phyloP scores from a whole-genome alignment of 2,113 vertebrate species.

The Oplegnathus fasciatus region DNA sequence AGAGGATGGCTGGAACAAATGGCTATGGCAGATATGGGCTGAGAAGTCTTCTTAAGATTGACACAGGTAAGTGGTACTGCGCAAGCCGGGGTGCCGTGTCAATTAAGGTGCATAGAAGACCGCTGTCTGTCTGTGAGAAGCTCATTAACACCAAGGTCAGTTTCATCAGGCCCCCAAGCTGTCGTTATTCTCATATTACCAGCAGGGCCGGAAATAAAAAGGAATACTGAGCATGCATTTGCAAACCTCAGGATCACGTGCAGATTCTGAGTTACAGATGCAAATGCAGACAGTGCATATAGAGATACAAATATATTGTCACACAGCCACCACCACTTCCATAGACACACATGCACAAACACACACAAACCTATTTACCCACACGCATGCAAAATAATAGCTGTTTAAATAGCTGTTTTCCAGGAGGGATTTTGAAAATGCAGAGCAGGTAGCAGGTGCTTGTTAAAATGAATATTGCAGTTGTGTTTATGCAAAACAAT shows the following conservation, averaged over 20 bases:
- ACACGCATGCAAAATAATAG: conserved; percentile 28
- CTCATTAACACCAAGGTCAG: conserved; percentile 86
- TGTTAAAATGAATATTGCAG: conserved; percentile 66
- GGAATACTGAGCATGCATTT: conserved; percentile 37
- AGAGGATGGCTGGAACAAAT: conserved; percentile 69
- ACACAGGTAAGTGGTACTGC: conserved; percentile 80
- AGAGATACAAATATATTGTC: conserved; percentile 17
- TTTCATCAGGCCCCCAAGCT: conserved; percentile 81
- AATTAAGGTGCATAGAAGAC: conserved; percentile 69
- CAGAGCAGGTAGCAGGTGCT: conserved; percentile 65
- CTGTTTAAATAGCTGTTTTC: conserved; percentile 47
- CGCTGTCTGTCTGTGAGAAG: conserved; percentile 73
- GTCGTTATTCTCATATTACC: conserved; percentile 75
- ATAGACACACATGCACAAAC: background rate
- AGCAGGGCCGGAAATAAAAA: conserved; percentile 59
- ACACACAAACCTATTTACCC: conserved; percentile 18
- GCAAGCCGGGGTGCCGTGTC: conserved; percentile 68
- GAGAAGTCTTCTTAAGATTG: conserved; percentile 74
- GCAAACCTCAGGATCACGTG: conserved; percentile 37
- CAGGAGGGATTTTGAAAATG: conserved; percentile 39
- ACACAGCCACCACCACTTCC: background rate
- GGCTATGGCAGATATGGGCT: conserved; percentile 66
- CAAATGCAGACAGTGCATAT: conserved; percentile 33
- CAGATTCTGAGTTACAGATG: conserved; percentile 21
- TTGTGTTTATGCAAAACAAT: conserved; percentile 68